Evolutionary conservation across 1,140 invertebrate species (phyloP).

Genomic region (Drosophila sp.): DNA sequence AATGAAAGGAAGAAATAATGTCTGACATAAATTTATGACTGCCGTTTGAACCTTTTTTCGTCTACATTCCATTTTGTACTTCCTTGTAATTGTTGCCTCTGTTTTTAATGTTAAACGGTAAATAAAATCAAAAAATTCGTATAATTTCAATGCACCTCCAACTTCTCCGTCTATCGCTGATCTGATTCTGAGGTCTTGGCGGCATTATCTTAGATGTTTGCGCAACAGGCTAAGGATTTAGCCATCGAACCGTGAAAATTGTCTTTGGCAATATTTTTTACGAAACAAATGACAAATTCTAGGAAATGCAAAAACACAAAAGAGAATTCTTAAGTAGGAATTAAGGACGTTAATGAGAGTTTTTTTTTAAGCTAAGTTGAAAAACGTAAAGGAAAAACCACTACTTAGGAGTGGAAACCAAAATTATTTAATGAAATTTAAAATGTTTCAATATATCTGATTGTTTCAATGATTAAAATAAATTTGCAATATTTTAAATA

Average conservation of each 20-base stretch:
- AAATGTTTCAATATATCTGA: too few relatives aligned
- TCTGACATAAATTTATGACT: conserved; percentile 72
- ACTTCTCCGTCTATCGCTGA: conserved; percentile 55
- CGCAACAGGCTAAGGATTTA: conserved; percentile 57
- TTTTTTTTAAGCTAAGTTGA: too few relatives aligned
- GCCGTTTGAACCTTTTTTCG: conserved; percentile 38
- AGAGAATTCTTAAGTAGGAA: background rate
- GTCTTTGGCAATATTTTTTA: conserved; percentile 5
- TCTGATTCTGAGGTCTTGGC: conserved; percentile 32
- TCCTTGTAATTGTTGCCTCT: conserved; percentile 70
- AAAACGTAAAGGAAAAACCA: too few relatives aligned
- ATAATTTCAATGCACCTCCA: conserved; percentile 52
- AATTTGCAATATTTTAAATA: too few relatives aligned
- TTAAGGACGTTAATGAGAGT: background rate
- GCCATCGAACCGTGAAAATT: conserved; percentile 41
- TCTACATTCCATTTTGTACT: conserved; percentile 38
- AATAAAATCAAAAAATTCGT: conserved; percentile 50
- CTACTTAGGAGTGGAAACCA: too few relatives aligned
- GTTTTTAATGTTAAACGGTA: conserved; percentile 54
- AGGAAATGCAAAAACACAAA: background rate
- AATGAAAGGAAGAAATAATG: conserved; percentile 9
- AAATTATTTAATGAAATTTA: too few relatives aligned
- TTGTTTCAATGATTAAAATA: too few relatives aligned
- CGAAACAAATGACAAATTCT: conserved; percentile 23
- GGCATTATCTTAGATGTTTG: conserved; percentile 53